Evolutionary conservation across 92 coral and sea anemone species (phyloP), one percentile per base, ranked within the genome.

Genomic region (Zoanthus solanderi): DNA sequence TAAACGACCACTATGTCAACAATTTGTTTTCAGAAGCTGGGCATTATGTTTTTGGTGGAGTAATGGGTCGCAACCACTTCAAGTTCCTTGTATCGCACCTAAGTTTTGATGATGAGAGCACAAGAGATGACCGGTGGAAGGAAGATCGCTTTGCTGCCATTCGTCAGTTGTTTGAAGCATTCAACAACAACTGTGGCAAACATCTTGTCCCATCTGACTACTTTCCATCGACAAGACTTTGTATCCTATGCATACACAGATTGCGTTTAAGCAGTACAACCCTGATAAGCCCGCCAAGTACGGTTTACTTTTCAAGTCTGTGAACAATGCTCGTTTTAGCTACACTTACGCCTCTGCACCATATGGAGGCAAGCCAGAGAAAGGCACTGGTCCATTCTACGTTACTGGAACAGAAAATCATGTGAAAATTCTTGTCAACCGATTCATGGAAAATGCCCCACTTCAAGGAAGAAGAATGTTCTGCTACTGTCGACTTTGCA

Each of bases 91-190:
- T 53, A 16, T 31, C 87, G 14, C 50, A 68, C 37, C 78, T 83
- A 17, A 1, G 61, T 2, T 83, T 83, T 54, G 87, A 83, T 44
- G 87, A 83, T 42, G 77, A 63, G 54, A 44, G 56, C 53, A 83
- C 60, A 16, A 44, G 31, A 63, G 50, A 45, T 7, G 65, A 42
- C 32, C 78, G 76, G 16, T 83, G 78, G 75, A 83, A 68, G 53
- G 72, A 83, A 83, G 87, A 83, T 54, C 53, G 65, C 30, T 82
- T 82, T 63, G 76, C 86, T 13, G 86, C 76, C 23, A 57, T 82
- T 57, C 86, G 86, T 14, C 52, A 82, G 23, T 53, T 82, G 45
- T 82, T 82, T 61, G 86, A 82, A 63, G 50, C 53, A 9, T 82
- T 83, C 57, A 68, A 83, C 76, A 30, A 42, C 72, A 56, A 30